Conservation (phyloP, 2,113 vertebrate genomes). For the Crypturellus undulatus region DNA sequence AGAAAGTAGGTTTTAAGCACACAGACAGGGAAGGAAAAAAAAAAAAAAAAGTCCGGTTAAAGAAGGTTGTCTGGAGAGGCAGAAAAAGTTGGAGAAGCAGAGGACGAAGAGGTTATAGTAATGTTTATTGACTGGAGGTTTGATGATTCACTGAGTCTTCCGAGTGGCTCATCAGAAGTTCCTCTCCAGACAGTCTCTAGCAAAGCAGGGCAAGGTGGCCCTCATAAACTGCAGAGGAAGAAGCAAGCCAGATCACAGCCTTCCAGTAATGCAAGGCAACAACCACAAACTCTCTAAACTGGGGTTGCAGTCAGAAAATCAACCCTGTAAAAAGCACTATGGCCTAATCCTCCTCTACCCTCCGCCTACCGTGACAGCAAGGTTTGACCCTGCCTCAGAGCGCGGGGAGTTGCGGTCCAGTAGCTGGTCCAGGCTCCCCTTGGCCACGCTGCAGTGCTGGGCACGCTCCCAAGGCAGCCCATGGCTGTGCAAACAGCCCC, state of each 20-base stretch:
- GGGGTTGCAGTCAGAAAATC: slow-evolving; percentile 8
- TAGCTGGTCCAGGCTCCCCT: too few relatives aligned
- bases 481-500: rapidly evolving
- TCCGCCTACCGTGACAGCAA: background rate
- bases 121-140: background rate
- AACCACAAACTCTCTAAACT: slow-evolving; percentile 21
- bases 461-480: background rate
- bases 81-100: background rate
- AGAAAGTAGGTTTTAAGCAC: background rate
- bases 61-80: background rate
- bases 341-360: background rate
- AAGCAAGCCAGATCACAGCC: background rate
- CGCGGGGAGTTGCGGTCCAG: too few relatives aligned
- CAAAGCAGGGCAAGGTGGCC: background rate
- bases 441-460: too few relatives aligned
- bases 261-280: slow-evolving; percentile 39
- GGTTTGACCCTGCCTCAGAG: background rate
- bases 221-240: background rate
- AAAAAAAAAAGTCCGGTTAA: background rate
- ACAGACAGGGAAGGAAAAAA: background rate
- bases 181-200: background rate
- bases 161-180: background rate
- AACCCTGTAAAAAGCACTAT: background rate
- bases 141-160: background rate
- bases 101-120: background rate